Evolutionary conservation across 2,888 invertebrate genomes (phyloP).

Genomic region (Archaeoteleia sp.): DNA sequence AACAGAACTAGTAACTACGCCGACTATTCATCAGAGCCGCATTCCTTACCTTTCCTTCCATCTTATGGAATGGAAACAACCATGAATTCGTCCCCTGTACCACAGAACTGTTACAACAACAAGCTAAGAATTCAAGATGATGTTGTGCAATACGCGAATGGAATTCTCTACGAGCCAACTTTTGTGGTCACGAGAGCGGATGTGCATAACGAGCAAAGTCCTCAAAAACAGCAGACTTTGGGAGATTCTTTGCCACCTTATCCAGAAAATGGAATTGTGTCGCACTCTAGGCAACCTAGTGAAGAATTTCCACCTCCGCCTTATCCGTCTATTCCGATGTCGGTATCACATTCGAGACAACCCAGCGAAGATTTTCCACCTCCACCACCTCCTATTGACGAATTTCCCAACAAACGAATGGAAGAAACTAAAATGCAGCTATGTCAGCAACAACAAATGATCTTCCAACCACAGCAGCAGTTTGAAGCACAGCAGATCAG

Average conservation of each 20-base stretch:
- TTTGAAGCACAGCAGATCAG: constrained; percentile 69
- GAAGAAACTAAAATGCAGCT: constrained; percentile 29
- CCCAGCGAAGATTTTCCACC: constrained; percentile 93
- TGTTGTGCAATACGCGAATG: constrained; percentile 76
- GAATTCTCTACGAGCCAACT: constrained; percentile 71
- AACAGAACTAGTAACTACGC: constrained; percentile 61
- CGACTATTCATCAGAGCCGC: constrained; percentile 76
- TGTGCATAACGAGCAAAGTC: constrained; percentile 89
- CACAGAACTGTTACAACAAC: constrained; percentile 59
- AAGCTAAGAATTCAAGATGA: constrained; percentile 73
- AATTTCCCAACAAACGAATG: constrained; percentile 75
- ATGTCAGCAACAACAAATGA: constrained; percentile 45
- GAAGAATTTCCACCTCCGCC: constrained; percentile 81
- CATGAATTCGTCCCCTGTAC: constrained; percentile 45
- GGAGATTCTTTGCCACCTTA: constrained; percentile 78
- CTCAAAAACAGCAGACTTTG: constrained; percentile 65
- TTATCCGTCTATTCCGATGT: constrained; percentile 84
- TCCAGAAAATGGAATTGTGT: constrained; percentile 73
- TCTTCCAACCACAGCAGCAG: constrained; percentile 53
- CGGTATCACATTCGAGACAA: constrained; percentile 88
- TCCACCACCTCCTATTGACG: constrained; percentile 87
- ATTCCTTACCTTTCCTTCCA: constrained; percentile 80
- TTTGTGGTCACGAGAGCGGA: constrained; percentile 88
- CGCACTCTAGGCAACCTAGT: constrained; percentile 76
- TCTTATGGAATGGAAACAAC: constrained; percentile 76